Conservation (phyloP, 2,888 invertebrate genomes). For the Protodeltote pygarga region DNA sequence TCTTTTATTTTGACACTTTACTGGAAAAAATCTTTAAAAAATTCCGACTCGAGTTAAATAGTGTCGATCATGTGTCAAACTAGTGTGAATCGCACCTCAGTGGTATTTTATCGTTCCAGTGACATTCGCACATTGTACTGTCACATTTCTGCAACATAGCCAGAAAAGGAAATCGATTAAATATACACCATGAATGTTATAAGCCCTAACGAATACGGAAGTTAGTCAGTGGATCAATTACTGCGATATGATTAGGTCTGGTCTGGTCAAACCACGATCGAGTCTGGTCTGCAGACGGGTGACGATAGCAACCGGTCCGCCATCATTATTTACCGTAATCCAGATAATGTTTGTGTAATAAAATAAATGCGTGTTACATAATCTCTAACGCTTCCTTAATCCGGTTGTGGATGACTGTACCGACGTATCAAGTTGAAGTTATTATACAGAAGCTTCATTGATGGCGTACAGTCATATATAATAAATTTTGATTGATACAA, state of each 20-base stretch:
- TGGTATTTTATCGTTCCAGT: too few relatives aligned
- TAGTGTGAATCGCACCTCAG: too few relatives aligned
- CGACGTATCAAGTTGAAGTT: conserved; percentile 13
- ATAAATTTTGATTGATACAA: conserved; percentile 31
- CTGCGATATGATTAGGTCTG: conserved; percentile 20
- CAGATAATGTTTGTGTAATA: conserved; percentile 27
- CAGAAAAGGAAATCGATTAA: too few relatives aligned
- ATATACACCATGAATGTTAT: conserved; percentile 10
- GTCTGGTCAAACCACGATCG: conserved; percentile 8
- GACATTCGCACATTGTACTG: too few relatives aligned
- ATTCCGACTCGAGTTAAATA: too few relatives aligned
- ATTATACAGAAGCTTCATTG: conserved; percentile 38
- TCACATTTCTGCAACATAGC: too few relatives aligned
- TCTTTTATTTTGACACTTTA: too few relatives aligned
- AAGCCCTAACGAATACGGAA: conserved; percentile 26
- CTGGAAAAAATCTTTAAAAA: too few relatives aligned
- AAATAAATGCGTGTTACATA: conserved; percentile 32
- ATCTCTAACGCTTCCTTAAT: conserved; percentile 34
- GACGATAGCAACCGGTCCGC: conserved; percentile 37
- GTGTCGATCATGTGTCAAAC: too few relatives aligned
- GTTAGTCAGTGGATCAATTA: conserved; percentile 25
- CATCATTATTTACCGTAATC: conserved; percentile 39
- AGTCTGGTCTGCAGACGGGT: conserved; percentile 12
- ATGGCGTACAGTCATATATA: conserved; percentile 22
- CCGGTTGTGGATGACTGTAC: conserved; percentile 28